Evolutionary conservation across 2,888 invertebrate genomes (phyloP).

Genomic region (Peribatodes rhomboidaria): DNA sequence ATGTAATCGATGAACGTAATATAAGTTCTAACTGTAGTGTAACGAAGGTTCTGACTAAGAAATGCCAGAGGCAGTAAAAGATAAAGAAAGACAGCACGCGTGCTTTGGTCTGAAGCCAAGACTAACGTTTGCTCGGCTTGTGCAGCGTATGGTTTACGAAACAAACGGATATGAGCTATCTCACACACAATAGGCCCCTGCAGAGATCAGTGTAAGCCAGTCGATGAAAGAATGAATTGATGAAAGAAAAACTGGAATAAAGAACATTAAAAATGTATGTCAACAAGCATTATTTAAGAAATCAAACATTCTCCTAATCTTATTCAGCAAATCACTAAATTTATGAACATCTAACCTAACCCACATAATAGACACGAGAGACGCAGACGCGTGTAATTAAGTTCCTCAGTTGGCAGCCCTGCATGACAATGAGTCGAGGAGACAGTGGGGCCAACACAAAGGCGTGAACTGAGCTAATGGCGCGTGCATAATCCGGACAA

Average conservation of each 20-base stretch:
- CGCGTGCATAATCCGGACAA: constrained; percentile 75
- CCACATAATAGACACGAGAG: constrained; percentile 51
- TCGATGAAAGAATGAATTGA: neutral
- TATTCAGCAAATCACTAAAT: constrained; percentile 31
- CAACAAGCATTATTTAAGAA: too few species aligned
- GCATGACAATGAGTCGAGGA: constrained; percentile 70
- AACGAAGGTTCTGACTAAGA: constrained; percentile 2
- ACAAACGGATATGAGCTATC: constrained; percentile 15
- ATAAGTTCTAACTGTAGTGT: neutral
- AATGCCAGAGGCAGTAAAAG: constrained; percentile 14
- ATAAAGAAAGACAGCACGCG: constrained; percentile 14
- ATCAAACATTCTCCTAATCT: neutral
- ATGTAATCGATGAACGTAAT: neutral
- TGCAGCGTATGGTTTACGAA: constrained; percentile 2
- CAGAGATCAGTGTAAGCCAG: neutral
- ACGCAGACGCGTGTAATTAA: constrained; percentile 64
- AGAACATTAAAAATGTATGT: too few species aligned
- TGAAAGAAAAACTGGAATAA: too few species aligned
- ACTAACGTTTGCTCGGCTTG: constrained; percentile 5
- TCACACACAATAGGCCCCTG: neutral
- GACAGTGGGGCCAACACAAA: constrained; percentile 64
- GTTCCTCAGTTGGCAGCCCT: constrained; percentile 61
- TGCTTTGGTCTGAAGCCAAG: constrained; percentile 30
- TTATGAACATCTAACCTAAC: constrained; percentile 38
- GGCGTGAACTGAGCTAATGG: constrained; percentile 74